These are phyloP conservation scores for Hydriomena furcata DNA, from an alignment of 2,888 invertebrate genomes.

Conservation along the genomic window DNA sequence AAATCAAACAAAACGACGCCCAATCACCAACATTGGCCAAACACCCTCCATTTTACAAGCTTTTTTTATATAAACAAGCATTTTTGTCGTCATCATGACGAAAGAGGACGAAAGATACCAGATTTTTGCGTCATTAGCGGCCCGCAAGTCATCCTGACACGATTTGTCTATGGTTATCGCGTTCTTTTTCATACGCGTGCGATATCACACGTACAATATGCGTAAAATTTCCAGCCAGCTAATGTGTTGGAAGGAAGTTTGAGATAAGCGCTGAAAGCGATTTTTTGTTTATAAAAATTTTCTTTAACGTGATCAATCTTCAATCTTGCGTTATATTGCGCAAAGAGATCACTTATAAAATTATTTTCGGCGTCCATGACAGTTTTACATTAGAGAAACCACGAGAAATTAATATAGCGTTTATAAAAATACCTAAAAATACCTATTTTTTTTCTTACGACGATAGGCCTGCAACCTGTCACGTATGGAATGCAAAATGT, in stretches of 20 bases:
- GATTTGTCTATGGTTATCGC: constrained; percentile 81
- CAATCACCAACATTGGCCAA: constrained; percentile 64
- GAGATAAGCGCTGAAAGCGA: constrained; percentile 72
- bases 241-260: constrained; percentile 77
- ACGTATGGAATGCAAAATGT: too few relatives aligned
- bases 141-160: constrained; percentile 70
- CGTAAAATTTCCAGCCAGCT: constrained; percentile 67
- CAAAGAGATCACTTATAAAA: background rate
- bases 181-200: constrained; percentile 67
- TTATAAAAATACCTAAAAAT: too few relatives aligned
- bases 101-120: constrained; percentile 65
- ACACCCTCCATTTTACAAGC: constrained; percentile 50
- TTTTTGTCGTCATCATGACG: constrained; percentile 65
- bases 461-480: too few relatives aligned
- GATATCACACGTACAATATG: constrained; percentile 76
- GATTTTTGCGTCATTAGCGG: constrained; percentile 78
- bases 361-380: constrained; percentile 4
- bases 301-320: constrained; percentile 25
- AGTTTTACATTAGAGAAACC: background rate
- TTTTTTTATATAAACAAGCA: constrained; percentile 55
- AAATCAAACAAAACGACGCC: constrained; percentile 70
- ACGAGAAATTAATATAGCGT: constrained; percentile 9
- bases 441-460: too few relatives aligned
- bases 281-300: constrained; percentile 48
- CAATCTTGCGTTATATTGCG: constrained; percentile 3